Conservation (phyloP, 35 echinoderm and acorn worm species). For the Patiria miniata region DNA sequence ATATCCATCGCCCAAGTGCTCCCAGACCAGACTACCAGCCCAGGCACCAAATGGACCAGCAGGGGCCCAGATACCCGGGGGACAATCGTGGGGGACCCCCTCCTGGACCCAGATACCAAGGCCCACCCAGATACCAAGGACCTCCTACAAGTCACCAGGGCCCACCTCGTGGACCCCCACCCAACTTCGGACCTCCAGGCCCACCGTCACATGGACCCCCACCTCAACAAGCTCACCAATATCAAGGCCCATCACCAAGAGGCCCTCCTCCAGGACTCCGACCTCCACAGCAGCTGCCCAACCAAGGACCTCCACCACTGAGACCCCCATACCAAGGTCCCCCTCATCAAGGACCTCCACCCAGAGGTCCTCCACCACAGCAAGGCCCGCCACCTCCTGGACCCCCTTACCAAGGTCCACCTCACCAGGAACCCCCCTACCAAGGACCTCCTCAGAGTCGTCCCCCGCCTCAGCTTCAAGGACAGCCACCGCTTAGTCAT, state of each 20-base stretch:
- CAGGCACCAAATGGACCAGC: not conserved
- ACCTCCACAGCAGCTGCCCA: slow-evolving; percentile 1
- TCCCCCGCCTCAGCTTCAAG: not conserved
- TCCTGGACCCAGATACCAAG: not conserved
- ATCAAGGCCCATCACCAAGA: not conserved
- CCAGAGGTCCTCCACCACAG: not conserved
- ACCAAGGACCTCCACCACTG: slow-evolving; percentile 1
- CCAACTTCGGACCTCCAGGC: not conserved
- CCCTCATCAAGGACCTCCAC: not conserved
- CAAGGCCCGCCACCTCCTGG: not conserved
- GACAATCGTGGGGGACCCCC: not conserved
- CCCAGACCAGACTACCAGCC: not conserved
- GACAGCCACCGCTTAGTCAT: slow-evolving; percentile 25
- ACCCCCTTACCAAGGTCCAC: not conserved
- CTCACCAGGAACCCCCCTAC: not conserved
- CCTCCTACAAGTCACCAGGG: not conserved
- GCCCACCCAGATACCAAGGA: not conserved
- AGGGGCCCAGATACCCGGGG: not conserved
- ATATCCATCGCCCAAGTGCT: not conserved
- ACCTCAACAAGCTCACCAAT: not conserved
- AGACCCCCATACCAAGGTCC: not conserved
- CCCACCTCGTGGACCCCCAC: not conserved
- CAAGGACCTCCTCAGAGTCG: not conserved
- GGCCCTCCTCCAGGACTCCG: slow-evolving; percentile 17
- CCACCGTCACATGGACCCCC: not conserved